Conservation (phyloP, 2,797 vertebrate species). For the Malurus splendens region DNA sequence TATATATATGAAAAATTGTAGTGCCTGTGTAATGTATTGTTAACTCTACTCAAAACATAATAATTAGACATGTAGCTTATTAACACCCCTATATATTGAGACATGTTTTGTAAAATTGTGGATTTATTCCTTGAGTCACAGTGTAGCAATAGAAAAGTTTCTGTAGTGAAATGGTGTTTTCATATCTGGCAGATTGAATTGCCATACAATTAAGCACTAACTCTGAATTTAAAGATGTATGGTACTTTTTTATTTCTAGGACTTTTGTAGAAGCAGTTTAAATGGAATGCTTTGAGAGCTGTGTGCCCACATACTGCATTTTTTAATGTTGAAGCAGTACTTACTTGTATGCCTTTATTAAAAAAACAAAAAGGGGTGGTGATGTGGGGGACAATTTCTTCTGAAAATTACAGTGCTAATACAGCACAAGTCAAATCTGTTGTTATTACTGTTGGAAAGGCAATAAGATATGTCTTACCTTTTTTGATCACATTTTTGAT, state of each 20-base stretch:
- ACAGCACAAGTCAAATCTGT: not conserved
- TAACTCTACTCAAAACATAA: not conserved
- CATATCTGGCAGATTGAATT: not conserved
- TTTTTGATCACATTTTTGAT: not conserved
- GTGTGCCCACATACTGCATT: not conserved
- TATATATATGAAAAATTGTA: not conserved
- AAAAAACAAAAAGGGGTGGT: not conserved
- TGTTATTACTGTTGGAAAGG: not conserved
- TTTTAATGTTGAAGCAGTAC: not conserved
- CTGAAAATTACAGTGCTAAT: not conserved
- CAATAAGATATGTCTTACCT: not conserved
- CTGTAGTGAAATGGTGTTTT: not conserved
- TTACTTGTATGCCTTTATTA: not conserved
- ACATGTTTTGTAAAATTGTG: not conserved
- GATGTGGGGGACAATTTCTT: not conserved
- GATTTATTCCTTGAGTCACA: not conserved
- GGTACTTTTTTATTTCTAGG: not conserved
- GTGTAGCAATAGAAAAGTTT: not conserved
- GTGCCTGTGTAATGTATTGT: not conserved
- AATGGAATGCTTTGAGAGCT: not conserved
- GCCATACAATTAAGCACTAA: not conserved
- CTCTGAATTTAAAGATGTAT: not conserved
- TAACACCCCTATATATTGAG: not conserved
- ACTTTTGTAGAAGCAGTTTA: not conserved
- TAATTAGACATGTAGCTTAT: not conserved